A percentile compares a stretch with the other conserved stretches of the same genome.
Evolutionary conservation across 30 jellyfish, hydroid and myxozoan species (phyloP).

Genomic region (Haliclystus octoradiatus): DNA sequence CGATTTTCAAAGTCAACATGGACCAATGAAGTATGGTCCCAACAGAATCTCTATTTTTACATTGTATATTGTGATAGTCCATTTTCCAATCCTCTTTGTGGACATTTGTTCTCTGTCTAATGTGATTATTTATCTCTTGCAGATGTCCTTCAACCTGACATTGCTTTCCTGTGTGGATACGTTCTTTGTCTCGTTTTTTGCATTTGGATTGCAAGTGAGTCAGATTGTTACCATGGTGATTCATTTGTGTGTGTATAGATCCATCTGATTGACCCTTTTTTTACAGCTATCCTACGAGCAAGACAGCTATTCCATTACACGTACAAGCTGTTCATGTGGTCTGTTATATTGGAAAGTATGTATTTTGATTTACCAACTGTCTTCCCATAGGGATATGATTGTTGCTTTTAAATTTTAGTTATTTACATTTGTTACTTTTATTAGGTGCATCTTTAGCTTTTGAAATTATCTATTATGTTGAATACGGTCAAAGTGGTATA

Average conservation of each 20-base stretch:
- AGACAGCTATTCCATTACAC: conserved; percentile 86
- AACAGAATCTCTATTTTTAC: no score
- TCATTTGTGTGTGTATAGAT: no score
- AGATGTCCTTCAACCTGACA: conserved; percentile 74
- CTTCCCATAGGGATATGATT: not conserved
- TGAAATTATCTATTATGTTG: conserved; percentile 52
- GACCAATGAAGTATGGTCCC: no score
- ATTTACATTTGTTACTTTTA: no score
- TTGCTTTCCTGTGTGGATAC: conserved; percentile 20
- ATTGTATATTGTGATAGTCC: no score
- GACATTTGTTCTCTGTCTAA: not conserved
- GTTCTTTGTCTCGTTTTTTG: conserved; percentile 4
- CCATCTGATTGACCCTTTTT: no score
- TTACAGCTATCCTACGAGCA: conserved; percentile 38
- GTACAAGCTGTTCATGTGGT: conserved; percentile 53
- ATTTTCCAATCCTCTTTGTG: not conserved
- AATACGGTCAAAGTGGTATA: conserved; percentile 68
- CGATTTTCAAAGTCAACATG: no score
- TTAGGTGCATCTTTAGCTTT: conserved; percentile 52
- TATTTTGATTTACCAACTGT: no score
- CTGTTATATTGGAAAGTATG: conserved; percentile 56
- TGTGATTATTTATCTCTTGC: conserved; percentile 1
- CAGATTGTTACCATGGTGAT: no score
- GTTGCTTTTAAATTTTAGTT: no score
- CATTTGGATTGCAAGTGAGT: conserved; percentile 53